Base-by-base conservation (phyloP, 2,113 vertebrate genomes). In the Menura novaehollandiae region DNA sequence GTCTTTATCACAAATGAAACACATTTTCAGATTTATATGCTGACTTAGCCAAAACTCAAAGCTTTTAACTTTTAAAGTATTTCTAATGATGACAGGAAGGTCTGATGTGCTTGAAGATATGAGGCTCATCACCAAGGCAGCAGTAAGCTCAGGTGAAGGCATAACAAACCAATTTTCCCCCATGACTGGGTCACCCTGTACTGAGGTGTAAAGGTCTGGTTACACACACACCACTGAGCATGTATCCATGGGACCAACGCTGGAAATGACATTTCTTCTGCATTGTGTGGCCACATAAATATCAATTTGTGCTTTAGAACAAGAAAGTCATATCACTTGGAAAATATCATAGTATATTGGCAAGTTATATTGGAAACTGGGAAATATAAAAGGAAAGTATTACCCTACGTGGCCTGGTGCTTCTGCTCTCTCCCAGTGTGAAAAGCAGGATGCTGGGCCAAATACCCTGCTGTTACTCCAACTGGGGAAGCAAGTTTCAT, bases 211-310 rank as follows among this genome's bases (percentile, higher is more conserved):
- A 72, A 93, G 53, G 33, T 91, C 53, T 84, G 32, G 62, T 87
- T 94, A 73, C 18, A 26, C 28, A 66, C 60, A 66, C n/a, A 47
- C 22, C 74, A 74, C 46, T 76, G 69, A 72, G 64, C 18, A 5
- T 7, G n/a, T 79, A 69, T 60, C 15, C 53, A 67, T n/a, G 64
- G 26, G 30, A 55, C 37, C 66, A 90, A 11, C 0, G 0, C 59
- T 78, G 47, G 74, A 94, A 96, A 94, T 71, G 51, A 74, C 66
- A 91, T 83, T 88, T 88, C 30, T 68, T 76, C 86, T 88, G 58
- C 7, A 16, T 68, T 85, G 22, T 72, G 52, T 71, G 74, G 44
- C 59, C 51, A 88, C 46, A 64, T 44, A 91, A 75, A 77, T 68
- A 84, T 44, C 62, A 89, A 74, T 71, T 71, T 53, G 32, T 58